phyloP scores from a whole-genome alignment of 2,888 invertebrate genomes.

The Axea sp. region DNA sequence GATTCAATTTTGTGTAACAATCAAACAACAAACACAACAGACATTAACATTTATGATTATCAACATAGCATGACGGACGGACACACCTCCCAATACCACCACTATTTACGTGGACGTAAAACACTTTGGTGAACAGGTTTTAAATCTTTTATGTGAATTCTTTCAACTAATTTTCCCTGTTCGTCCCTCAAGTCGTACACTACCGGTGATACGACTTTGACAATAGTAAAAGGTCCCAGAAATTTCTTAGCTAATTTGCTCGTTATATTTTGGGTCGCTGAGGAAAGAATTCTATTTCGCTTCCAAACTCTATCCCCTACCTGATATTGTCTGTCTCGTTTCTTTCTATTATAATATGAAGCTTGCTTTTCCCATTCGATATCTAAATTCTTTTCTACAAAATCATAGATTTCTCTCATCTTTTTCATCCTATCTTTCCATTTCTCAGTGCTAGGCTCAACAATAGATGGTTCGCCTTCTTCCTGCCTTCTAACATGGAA shows the following conservation, averaged over 20 bases:
- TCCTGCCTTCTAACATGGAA: background rate
- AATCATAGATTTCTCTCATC: background rate
- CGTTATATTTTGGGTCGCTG: background rate
- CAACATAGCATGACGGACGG: too few relatives aligned
- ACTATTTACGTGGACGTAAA: too few relatives aligned
- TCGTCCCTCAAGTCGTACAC: background rate
- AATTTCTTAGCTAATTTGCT: constrained; percentile 7
- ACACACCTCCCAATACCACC: too few relatives aligned
- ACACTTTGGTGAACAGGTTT: too few relatives aligned
- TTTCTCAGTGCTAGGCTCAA: background rate
- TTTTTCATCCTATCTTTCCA: background rate
- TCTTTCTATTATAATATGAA: constrained; percentile 3
- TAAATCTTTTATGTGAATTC: constrained; percentile 1
- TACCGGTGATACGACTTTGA: constrained; percentile 1
- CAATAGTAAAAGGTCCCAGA: too few relatives aligned
- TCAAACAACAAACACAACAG: too few relatives aligned
- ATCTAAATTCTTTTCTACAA: background rate
- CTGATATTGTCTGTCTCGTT: background rate
- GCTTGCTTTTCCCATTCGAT: background rate
- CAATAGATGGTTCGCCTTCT: background rate
- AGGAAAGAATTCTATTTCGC: background rate
- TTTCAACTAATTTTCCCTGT: background rate
- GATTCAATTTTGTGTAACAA: too few relatives aligned
- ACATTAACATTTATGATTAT: too few relatives aligned
- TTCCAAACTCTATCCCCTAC: background rate